Conservation (phyloP, 2,113 vertebrate species). For the Labeo catla region DNA sequence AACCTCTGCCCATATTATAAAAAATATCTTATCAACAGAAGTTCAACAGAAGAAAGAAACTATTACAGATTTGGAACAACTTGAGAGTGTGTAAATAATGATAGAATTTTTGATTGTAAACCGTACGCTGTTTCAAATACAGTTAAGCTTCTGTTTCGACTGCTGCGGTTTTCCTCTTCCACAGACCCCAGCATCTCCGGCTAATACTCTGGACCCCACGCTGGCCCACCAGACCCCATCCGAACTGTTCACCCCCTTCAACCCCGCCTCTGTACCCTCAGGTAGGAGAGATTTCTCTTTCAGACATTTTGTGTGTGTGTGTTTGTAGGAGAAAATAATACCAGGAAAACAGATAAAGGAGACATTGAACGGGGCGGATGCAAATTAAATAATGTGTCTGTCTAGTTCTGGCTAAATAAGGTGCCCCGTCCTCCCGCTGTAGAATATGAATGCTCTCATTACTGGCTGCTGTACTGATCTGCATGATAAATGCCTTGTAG, state of each 20-base stretch:
- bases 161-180: neutral
- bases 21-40: no score
- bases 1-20: no score
- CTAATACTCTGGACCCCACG: slow-evolving; percentile 92
- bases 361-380: slow-evolving; percentile 21
- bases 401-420: slow-evolving; percentile 33
- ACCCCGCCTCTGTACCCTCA: slow-evolving; percentile 97
- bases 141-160: neutral
- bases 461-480: slow-evolving; percentile 32
- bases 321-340: neutral
- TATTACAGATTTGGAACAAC: neutral
- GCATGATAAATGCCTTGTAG: slow-evolving; percentile 40
- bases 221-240: slow-evolving; percentile 89
- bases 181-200: slow-evolving; percentile 96
- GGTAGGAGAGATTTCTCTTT: slow-evolving; percentile 74
- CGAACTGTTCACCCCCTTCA: slow-evolving; percentile 92
- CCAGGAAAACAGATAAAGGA: slow-evolving; percentile 30
- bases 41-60: neutral
- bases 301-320: neutral
- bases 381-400: slow-evolving; percentile 41
- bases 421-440: slow-evolving; percentile 31
- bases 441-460: slow-evolving; percentile 55
- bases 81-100: neutral
- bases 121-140: neutral
- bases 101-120: neutral